phyloP scores from a whole-genome alignment of 2,888 invertebrate genomes.

The Patella depressa region DNA sequence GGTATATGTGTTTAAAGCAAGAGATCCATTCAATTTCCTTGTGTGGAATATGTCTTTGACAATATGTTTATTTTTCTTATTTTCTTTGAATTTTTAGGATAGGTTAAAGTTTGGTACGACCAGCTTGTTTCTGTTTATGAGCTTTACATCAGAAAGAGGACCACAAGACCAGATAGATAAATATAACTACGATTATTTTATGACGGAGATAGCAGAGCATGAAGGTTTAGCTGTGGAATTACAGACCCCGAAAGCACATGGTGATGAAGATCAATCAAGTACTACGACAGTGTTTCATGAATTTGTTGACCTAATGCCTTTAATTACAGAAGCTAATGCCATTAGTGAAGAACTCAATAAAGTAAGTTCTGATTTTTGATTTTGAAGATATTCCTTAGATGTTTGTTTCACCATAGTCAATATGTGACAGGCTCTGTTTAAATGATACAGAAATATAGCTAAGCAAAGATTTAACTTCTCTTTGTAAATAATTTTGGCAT shows the following conservation, averaged over 20 bases:
- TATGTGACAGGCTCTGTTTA: no score
- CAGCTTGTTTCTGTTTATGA: constrained; percentile 53
- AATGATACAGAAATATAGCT: no score
- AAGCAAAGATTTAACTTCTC: no score
- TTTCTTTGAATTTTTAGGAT: constrained; percentile 41
- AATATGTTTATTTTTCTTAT: not conserved
- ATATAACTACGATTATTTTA: constrained; percentile 55
- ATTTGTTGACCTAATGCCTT: constrained; percentile 54
- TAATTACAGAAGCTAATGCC: constrained; percentile 56
- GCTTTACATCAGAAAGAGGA: constrained; percentile 43
- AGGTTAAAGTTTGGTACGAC: constrained; percentile 56
- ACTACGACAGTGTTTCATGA: constrained; percentile 49
- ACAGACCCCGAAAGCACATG: constrained; percentile 30
- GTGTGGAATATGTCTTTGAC: not conserved
- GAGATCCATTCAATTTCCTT: not conserved
- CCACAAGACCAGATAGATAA: constrained; percentile 28
- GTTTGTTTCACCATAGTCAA: no score
- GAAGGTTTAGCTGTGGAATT: constrained; percentile 39
- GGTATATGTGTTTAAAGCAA: not conserved
- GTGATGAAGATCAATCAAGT: constrained; percentile 31
- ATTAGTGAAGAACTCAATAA: constrained; percentile 58
- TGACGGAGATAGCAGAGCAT: constrained; percentile 56
- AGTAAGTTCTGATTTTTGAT: constrained; percentile 33
- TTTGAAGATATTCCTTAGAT: no score
- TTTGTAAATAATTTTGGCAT: not conserved